Conservation (phyloP, 2,888 invertebrate genomes). For the Mycogona germanica region DNA sequence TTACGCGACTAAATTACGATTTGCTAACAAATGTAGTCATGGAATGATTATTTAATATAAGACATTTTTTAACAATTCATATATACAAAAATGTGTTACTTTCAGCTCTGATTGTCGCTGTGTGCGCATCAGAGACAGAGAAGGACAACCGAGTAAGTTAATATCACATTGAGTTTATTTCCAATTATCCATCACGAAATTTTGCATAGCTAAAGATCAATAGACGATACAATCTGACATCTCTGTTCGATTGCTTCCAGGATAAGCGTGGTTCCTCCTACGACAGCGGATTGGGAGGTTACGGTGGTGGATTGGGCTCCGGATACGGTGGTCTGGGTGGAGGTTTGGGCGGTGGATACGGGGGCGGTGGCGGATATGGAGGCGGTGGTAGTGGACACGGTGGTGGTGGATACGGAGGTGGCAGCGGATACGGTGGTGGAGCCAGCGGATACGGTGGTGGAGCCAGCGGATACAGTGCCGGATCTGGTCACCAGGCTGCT, state of each 20-base stretch:
- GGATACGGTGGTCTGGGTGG: neutral
- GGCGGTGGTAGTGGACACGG: neutral
- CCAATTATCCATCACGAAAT: too few species aligned
- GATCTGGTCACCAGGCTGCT: slow-evolving; percentile 4
- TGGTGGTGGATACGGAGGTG: neutral
- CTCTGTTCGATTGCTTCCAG: too few species aligned
- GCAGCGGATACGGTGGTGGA: neutral
- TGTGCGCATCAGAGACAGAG: slow-evolving; percentile 5
- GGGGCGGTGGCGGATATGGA: neutral
- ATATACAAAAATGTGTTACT: too few species aligned
- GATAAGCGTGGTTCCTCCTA: neutral
- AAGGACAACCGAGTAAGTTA: too few species aligned
- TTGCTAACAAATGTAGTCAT: too few species aligned
- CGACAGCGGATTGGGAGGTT: slow-evolving; percentile 5
- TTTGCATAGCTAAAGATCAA: too few species aligned
- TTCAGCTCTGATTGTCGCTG: slow-evolving; percentile 1
- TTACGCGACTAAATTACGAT: too few species aligned
- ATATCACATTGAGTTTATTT: too few species aligned
- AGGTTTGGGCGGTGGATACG: neutral
- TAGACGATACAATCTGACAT: too few species aligned
- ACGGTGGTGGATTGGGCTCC: neutral
- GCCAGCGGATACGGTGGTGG: slow-evolving; percentile 5
- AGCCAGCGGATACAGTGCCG: slow-evolving; percentile 3
- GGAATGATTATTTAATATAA: too few species aligned
- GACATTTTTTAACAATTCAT: too few species aligned